Base-by-base conservation (phyloP, 1,140 invertebrate species). In the Drosophila nikananu region DNA sequence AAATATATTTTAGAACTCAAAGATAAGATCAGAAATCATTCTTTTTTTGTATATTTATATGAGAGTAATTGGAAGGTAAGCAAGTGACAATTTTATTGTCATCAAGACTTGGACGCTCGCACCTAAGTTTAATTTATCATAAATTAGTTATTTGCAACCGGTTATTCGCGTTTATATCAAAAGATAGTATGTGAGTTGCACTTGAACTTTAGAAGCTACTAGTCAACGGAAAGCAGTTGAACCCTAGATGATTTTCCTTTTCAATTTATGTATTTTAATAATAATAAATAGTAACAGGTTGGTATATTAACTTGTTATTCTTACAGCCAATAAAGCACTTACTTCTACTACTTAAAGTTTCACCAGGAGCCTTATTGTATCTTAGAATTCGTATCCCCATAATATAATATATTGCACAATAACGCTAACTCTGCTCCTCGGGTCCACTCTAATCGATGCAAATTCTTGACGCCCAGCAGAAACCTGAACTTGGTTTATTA, bases 401-500 rank as follows among this genome's bases (percentile, higher is more conserved):
- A n/a, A 41, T n/a, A n/a, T n/a, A n/a, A 41, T 9, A 41, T 19
- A n/a, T 41, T 1, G 0, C 39, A 2, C 39, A 4, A 41, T 7
- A 3, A n/a, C 32, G 19, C 7, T 27, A 32, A 6, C 15, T n/a
- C 27, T 5, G 2, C 19, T 13, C 5, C 0, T 62, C 0, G 2
- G 63, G 63, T 71, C 49, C 67, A 71, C 67, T 7, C 64, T 57
- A 71, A 57, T 57, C 25, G 10, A n/a, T 12, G 21, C 17, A 17
- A 67, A 55, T 39, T 30, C 37, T 68, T 48, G 63, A 71, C 67
- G 65, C 19, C 32, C 49, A 13, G 25, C 64, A 23, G 49, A 68
- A 55, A 63, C 27, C 49, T 71, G 67, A 71, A 68, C 67, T 68
- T 71, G 67, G 66, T 42, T 51, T 68, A 25, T n/a, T 9, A 65